These are phyloP conservation scores for Desmophyllum pertusum DNA, from an alignment of 92 coral and sea anemone species.

Conservation along the genomic window DNA sequence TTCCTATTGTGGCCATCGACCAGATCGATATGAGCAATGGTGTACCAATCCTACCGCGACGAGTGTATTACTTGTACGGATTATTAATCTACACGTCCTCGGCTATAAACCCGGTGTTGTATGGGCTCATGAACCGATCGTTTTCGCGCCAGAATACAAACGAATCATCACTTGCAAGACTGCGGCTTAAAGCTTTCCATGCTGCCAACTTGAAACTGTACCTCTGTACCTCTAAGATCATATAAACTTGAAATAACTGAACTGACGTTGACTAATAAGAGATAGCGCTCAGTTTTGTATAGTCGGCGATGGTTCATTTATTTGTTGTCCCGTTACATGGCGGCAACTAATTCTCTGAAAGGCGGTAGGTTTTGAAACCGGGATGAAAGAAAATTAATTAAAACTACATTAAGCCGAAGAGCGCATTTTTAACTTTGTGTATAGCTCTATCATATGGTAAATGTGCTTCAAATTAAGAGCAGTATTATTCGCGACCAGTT, in stretches of 20 bases:
- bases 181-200: neutral
- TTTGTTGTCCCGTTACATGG: no score
- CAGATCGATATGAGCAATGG: slow-evolving; percentile 29
- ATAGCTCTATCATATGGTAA: neutral
- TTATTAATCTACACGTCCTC: slow-evolving; percentile 25
- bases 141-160: slow-evolving; percentile 32
- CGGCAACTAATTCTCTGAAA: no score
- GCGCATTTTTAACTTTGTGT: neutral
- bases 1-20: slow-evolving; percentile 30
- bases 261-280: neutral
- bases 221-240: no score
- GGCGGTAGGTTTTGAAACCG: neutral
- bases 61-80: slow-evolving; percentile 24
- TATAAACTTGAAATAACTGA: neutral
- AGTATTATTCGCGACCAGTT: neutral
- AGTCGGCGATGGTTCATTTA: neutral
- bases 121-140: slow-evolving; percentile 27
- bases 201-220: no score
- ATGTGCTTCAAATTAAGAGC: neutral
- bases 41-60: slow-evolving; percentile 17
- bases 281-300: neutral
- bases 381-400: neutral
- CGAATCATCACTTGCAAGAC: slow-evolving; percentile 12
- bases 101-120: slow-evolving; percentile 28
- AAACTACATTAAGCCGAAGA: neutral